These are phyloP conservation scores for Cephalopterus ornatus DNA, from an alignment of 2,113 vertebrate species.

Conservation along the genomic window DNA sequence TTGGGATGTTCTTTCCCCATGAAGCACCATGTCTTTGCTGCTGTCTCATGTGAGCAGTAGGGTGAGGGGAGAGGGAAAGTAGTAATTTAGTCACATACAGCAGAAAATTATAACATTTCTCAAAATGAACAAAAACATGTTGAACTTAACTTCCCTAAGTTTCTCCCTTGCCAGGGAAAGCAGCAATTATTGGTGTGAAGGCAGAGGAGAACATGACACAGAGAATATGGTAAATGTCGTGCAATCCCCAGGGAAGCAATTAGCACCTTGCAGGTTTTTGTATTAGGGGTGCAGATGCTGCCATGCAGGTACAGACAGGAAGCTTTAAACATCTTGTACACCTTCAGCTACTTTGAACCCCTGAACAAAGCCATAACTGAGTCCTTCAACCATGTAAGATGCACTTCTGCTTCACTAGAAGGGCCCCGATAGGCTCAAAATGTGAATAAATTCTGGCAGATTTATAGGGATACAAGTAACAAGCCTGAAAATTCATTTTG, in stretches of 20 bases:
- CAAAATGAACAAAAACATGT: not conserved
- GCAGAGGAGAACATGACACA: not conserved
- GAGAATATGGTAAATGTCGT: not conserved
- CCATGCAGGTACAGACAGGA: not conserved
- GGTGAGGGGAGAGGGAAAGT: not conserved
- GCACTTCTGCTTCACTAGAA: not conserved
- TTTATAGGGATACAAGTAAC: conserved; percentile 2
- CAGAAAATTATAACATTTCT: not conserved
- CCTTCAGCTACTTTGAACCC: not conserved
- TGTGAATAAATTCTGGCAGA: conserved; percentile 9
- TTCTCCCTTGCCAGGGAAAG: conserved; percentile 15
- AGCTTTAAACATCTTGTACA: not conserved
- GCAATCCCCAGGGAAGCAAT: conserved; percentile 49
- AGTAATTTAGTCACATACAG: not conserved
- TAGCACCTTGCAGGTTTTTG: conserved; percentile 33
- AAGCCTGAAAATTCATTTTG: conserved; percentile 3
- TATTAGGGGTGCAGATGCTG: not conserved
- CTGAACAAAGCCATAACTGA: not conserved
- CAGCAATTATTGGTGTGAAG: not conserved
- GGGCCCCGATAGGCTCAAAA: not conserved
- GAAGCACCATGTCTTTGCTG: not conserved
- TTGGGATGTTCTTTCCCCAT: not conserved
- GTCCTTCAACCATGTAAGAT: not conserved
- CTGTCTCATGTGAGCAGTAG: not conserved
- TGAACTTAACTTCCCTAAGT: not conserved